These are phyloP conservation scores for Cephus cinctus DNA, from an alignment of 1,140 invertebrate species.

Conservation along the genomic window DNA sequence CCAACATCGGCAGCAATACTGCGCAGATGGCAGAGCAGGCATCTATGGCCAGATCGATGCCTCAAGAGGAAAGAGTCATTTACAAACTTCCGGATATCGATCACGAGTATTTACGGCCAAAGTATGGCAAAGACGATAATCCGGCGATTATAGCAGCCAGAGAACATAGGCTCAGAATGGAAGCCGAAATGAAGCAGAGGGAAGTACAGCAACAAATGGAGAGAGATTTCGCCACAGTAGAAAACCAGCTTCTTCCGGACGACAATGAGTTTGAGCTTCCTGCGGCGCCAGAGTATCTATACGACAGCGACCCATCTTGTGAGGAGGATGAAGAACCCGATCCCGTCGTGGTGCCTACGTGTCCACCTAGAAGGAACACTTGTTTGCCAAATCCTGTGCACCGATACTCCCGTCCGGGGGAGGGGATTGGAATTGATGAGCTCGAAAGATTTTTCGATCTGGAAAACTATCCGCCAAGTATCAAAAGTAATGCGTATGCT, in stretches of 20 bases:
- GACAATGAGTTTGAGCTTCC: slow-evolving; percentile 16
- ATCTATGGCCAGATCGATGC: slow-evolving; percentile 3
- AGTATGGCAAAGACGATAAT: slow-evolving; percentile 25
- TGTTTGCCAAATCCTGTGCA: slow-evolving; percentile 8
- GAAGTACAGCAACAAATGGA: slow-evolving; percentile 15
- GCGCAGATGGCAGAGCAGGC: slow-evolving; percentile 13
- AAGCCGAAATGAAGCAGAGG: slow-evolving; percentile 6
- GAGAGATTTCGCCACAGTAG: slow-evolving; percentile 15
- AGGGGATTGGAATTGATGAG: slow-evolving; percentile 16
- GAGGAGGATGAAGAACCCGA: slow-evolving; percentile 20
- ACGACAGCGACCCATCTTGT: slow-evolving; percentile 20
- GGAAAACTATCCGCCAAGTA: slow-evolving; percentile 16
- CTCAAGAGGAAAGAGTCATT: slow-evolving; percentile 12
- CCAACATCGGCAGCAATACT: slow-evolving; percentile 32
- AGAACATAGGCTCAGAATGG: slow-evolving; percentile 14
- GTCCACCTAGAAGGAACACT: slow-evolving; percentile 20
- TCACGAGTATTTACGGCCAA: slow-evolving; percentile 14
- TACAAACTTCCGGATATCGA: slow-evolving; percentile 18
- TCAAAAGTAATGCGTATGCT: background rate
- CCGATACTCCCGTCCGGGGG: too few species aligned
- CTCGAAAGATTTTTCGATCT: slow-evolving; percentile 34
- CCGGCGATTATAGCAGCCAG: slow-evolving; percentile 24
- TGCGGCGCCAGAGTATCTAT: slow-evolving; percentile 19
- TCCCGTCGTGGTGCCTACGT: slow-evolving; percentile 3
- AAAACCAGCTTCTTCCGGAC: background rate